Conservation (phyloP, 2,888 invertebrate species). For the Coelopa pilipes region DNA sequence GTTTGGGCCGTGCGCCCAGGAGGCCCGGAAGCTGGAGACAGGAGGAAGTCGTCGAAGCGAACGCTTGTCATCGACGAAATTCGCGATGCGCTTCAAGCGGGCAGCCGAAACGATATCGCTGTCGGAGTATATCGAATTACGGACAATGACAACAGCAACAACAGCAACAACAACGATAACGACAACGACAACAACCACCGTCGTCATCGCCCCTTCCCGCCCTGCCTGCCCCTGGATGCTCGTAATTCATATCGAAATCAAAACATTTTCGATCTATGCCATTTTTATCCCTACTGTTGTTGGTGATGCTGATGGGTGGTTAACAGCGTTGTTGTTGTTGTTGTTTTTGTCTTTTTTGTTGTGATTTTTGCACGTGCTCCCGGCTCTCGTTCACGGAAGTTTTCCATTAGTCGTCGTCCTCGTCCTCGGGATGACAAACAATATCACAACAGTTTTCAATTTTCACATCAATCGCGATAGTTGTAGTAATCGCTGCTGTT, state of each 20-base stretch:
- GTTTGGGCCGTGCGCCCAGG: too few species aligned
- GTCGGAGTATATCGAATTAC: conserved; percentile 61
- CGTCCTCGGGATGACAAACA: not conserved
- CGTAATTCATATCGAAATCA: conserved; percentile 13
- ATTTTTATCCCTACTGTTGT: too few species aligned
- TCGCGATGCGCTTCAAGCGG: conserved; percentile 60
- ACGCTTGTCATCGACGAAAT: conserved; percentile 47
- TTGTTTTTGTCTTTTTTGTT: conserved; percentile 2
- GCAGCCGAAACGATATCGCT: conserved; percentile 55
- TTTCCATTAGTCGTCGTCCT: conserved; percentile 5
- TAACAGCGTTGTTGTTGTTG: not conserved
- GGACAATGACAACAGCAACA: conserved; percentile 39
- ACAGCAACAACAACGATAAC: not conserved
- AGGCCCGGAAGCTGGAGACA: too few species aligned
- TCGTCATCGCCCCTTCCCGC: not conserved
- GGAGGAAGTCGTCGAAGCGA: too few species aligned
- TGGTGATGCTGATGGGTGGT: too few species aligned
- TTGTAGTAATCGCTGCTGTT: too few species aligned
- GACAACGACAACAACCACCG: not conserved
- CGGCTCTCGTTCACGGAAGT: conserved; percentile 17
- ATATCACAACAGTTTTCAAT: conserved; percentile 2
- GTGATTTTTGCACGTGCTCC: conserved; percentile 27
- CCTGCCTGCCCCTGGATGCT: not conserved
- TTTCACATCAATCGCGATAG: conserved; percentile 5
- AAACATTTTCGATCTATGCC: too few species aligned